A percentile compares a stretch with the other conserved stretches of the same genome.
Conservation (phyloP, 2,113 vertebrate genomes). For the Bujurquina vittata region DNA sequence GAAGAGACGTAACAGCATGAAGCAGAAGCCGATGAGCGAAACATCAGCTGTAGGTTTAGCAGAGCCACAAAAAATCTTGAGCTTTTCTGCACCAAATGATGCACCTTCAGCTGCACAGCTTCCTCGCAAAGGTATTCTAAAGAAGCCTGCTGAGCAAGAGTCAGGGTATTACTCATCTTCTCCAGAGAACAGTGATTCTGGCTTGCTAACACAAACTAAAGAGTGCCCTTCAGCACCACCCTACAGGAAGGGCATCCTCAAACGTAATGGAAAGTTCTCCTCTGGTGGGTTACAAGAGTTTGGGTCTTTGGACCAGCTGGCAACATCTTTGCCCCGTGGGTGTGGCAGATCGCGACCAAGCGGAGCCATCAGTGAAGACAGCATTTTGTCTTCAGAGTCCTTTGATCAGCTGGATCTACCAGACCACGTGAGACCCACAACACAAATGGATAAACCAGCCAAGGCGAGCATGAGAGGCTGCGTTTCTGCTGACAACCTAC, state of each 20-base stretch:
- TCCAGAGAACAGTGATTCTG: constrained; percentile 85
- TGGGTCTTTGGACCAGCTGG: constrained; percentile 81
- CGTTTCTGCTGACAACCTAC: constrained; percentile 89
- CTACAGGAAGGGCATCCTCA: constrained; percentile 90
- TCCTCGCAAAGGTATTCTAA: constrained; percentile 94
- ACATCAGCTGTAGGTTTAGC: constrained; percentile 26
- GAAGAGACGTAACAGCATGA: constrained; percentile 87
- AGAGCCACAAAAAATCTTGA: constrained; percentile 40
- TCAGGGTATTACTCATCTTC: constrained; percentile 91
- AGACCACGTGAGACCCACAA: constrained; percentile 32
- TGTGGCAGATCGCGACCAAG: constrained; percentile 66
- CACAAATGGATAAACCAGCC: constrained; percentile 33
- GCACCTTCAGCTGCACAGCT: not conserved
- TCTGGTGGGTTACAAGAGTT: constrained; percentile 74
- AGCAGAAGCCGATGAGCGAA: constrained; percentile 46
- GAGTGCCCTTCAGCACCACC: constrained; percentile 56
- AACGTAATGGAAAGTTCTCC: constrained; percentile 89
- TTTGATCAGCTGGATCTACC: constrained; percentile 95
- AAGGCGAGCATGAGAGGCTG: constrained; percentile 82
- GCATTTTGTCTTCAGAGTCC: constrained; percentile 95
- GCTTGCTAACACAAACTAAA: constrained; percentile 37
- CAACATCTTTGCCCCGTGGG: constrained; percentile 56
- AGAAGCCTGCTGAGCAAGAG: constrained; percentile 87
- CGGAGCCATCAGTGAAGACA: constrained; percentile 90
- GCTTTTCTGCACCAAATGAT: constrained; percentile 19